Conservation (phyloP, 2,888 invertebrate genomes). For the Cryptus viduatorius region DNA sequence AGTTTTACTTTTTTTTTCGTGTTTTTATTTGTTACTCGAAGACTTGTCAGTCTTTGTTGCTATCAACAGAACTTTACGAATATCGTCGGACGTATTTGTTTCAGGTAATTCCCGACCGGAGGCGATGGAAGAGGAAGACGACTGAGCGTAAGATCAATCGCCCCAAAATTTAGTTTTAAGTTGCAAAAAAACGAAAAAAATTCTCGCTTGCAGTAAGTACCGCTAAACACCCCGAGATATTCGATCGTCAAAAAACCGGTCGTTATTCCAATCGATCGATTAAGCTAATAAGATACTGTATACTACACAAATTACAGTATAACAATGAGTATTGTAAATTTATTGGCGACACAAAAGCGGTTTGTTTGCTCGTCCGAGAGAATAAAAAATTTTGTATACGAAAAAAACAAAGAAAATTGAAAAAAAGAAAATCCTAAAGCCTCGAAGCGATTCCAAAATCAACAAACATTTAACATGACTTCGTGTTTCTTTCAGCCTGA, state of each 20-base stretch:
- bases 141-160: slow-evolving; percentile 71
- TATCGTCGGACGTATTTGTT: slow-evolving; percentile 55
- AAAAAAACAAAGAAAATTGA: slow-evolving; percentile 57
- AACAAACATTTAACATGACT: slow-evolving; percentile 45
- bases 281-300: slow-evolving; percentile 79
- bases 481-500: slow-evolving; percentile 66
- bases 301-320: slow-evolving; percentile 78
- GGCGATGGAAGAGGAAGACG: slow-evolving; percentile 83
- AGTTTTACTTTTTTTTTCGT: background rate
- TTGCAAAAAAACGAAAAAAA: slow-evolving; percentile 50
- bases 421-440: slow-evolving; percentile 51
- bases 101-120: slow-evolving; percentile 77
- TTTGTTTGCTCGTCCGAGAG: slow-evolving; percentile 34
- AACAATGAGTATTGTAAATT: slow-evolving; percentile 49
- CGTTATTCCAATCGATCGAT: slow-evolving; percentile 64
- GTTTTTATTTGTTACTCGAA: background rate
- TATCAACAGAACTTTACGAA: slow-evolving; percentile 25
- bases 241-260: slow-evolving; percentile 17
- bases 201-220: slow-evolving; percentile 61
- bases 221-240: slow-evolving; percentile 16
- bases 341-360: slow-evolving; percentile 16
- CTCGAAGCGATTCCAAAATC: slow-evolving; percentile 73
- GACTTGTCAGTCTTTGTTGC: background rate
- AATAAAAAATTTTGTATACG: slow-evolving; percentile 65
- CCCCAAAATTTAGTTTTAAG: slow-evolving; percentile 59